Evolutionary conservation across 2,113 vertebrate genomes (phyloP), one percentile per base, ranked within the genome.

Genomic region (Corvus hawaiiensis): DNA sequence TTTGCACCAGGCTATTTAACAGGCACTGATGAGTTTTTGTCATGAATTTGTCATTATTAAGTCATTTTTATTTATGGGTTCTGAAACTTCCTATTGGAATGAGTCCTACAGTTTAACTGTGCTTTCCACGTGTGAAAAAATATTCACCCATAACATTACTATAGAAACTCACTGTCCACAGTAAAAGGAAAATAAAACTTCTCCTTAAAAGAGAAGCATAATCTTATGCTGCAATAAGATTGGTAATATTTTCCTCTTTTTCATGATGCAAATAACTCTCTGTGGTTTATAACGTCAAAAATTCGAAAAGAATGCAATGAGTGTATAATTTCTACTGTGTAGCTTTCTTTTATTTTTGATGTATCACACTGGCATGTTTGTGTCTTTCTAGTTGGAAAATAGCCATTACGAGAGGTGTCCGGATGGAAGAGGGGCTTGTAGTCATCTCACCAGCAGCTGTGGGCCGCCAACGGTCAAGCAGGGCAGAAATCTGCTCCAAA

Each of bases 401-500:
- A 37, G 23, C 32, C 17, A 16, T 46, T 58, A 33, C 0, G 0
- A 83, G 49, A 20, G 8, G 6, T 3, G 1, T 33, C 43, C 7
- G 4, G 39, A n/a, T 37, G 21, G 54, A 73, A 56, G 41, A 81
- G 22, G 28, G 5, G 3, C 20, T 81, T 66, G 28, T 20, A 63
- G 51, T 54, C 46, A 62, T 16, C 12, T n/a, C 37, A 49, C 4
- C 0, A 0, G n/a, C 1, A 1, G 37, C 56, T 75, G 44, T 51
- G n/a, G 55, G 46, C 43, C 59, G 30, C 2, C 1, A 2, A 3
- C 26, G 43, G 33, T 8, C 56, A 39, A 75, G 52, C 16, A 73
- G 27, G 7, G 10, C n/a, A 81, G 19, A 49, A 76, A 78, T 13
- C 35, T 75, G 12, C 17, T 81, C 22, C 48, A 75, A 61, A 73